Evolutionary conservation across 2,888 invertebrate species (phyloP).

Genomic region (Lamellibrachia satsuma): DNA sequence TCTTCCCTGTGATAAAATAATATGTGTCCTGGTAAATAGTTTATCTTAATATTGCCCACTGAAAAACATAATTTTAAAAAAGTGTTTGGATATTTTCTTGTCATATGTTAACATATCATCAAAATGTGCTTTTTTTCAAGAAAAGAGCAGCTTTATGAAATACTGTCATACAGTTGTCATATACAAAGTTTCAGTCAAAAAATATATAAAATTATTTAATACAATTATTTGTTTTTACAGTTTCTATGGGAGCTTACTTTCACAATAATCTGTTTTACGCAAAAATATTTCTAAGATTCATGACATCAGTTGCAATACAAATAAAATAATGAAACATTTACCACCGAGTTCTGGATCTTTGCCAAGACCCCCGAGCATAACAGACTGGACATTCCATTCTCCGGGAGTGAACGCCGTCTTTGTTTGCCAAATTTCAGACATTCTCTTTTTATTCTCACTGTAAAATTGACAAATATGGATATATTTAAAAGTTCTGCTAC

Average conservation of each 20-base stretch:
- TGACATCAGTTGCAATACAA: background rate
- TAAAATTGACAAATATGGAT: background rate
- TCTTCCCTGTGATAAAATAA: background rate
- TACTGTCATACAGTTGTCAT: too few relatives aligned
- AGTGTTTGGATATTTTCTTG: too few relatives aligned
- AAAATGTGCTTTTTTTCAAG: background rate
- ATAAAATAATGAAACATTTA: background rate
- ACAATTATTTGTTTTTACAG: background rate
- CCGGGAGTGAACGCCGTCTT: constrained; percentile 61
- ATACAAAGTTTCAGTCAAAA: too few relatives aligned
- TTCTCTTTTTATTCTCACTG: constrained; percentile 45
- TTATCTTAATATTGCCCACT: too few relatives aligned
- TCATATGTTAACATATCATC: too few relatives aligned
- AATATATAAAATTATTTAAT: background rate
- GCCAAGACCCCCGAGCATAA: constrained; percentile 63
- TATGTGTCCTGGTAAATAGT: background rate
- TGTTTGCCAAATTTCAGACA: constrained; percentile 53
- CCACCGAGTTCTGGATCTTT: constrained; percentile 52
- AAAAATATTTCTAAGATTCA: background rate
- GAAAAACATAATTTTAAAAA: too few relatives aligned
- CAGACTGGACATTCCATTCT: constrained; percentile 63
- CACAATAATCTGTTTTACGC: background rate
- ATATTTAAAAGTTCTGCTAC: too few relatives aligned
- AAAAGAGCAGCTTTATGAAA: background rate
- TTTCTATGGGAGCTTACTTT: background rate